Base-by-base conservation (phyloP, 2,888 invertebrate species). In the Drosophila demipolita region DNA sequence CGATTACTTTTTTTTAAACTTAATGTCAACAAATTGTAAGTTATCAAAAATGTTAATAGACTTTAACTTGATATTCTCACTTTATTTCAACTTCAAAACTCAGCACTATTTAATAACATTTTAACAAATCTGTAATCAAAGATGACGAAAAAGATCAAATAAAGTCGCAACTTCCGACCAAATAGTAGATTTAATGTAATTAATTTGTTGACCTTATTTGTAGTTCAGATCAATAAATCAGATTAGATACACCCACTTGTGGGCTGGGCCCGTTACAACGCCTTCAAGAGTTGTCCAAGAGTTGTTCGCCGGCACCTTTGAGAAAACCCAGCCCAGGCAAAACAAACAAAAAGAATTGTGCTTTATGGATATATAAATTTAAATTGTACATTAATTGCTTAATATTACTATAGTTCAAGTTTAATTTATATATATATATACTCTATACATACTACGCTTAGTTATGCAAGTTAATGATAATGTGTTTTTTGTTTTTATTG, bases 361-460 rank as follows among this genome's bases (percentile, higher is more conserved):
- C n/a, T 17, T 50, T 35, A n/a, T 12, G 33, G 49, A 49, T 26
- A 49, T 32, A 48, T 23, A 23, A 40, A 45, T 52, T 40, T 66
- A 50, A 50, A 26, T n/a, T 55, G 38, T 55, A 38, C 26, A 55
- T 11, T n/a, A 53, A 53, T 23, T n/a, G 40, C n/a, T 40, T 40
- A 53, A 35, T 60, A 57, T 45, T 45, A 48, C 54, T 54, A 35
- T 45, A 38, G 23, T 52, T 57, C 29, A 38, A 50, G n/a, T 69
- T 55, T 26, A 38, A 32, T 53, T 23, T 23, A 52, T 20, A 66
- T 55, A 20, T 33, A 32, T 53, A 26, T 26, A 52, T 20, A 66
- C 3, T n/a, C 29, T 35, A 35, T 48, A 69, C 36, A 57, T 57
- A 40, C 33, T 67, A 68, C 23, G 15, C 66, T 48, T 38, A 35